Percentiles rank a stretch among this genome's conserved stretches.
phyloP scores from a whole-genome alignment of 2,797 vertebrate genomes.

The Acipenser ruthenus region DNA sequence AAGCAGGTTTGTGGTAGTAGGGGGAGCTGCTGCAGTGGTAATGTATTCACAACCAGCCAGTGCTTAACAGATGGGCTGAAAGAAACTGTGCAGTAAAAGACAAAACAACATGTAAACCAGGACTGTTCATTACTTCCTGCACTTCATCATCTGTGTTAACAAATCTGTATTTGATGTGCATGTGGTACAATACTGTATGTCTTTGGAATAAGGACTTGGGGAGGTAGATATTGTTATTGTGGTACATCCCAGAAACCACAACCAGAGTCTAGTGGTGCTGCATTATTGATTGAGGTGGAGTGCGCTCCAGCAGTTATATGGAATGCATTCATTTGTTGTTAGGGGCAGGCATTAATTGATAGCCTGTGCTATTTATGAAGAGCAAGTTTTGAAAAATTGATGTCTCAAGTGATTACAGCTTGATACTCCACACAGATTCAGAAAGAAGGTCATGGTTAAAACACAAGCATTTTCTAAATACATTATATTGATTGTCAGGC shows the following conservation, averaged over 20 bases:
- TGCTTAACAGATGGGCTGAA: constrained; percentile 55
- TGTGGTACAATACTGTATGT: constrained; percentile 2
- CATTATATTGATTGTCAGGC: background rate
- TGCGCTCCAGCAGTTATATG: constrained; percentile 23
- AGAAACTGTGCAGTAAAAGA: constrained; percentile 35
- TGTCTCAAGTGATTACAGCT: background rate
- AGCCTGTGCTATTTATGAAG: constrained; percentile 20
- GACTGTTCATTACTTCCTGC: constrained; percentile 22
- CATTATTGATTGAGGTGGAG: constrained; percentile 47
- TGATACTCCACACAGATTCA: background rate
- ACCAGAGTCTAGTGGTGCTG: constrained; percentile 30
- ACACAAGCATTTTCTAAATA: background rate
- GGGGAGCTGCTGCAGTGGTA: constrained; percentile 70
- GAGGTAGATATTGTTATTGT: constrained; percentile 52
- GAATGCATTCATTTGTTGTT: constrained; percentile 17
- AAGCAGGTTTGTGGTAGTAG: constrained; percentile 49
- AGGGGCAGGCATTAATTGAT: constrained; percentile 44
- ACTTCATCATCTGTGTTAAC: too few species aligned
- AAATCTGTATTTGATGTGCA: too few species aligned
- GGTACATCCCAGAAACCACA: constrained; percentile 40
- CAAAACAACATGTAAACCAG: constrained; percentile 20
- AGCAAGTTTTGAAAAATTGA: background rate
- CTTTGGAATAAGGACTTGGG: constrained; percentile 33
- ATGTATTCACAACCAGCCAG: constrained; percentile 69
- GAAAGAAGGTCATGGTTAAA: background rate